Evolutionary conservation across 2,113 vertebrate genomes (phyloP), one percentile per base, ranked within the genome.

Genomic region (Scytalopus superciliaris): DNA sequence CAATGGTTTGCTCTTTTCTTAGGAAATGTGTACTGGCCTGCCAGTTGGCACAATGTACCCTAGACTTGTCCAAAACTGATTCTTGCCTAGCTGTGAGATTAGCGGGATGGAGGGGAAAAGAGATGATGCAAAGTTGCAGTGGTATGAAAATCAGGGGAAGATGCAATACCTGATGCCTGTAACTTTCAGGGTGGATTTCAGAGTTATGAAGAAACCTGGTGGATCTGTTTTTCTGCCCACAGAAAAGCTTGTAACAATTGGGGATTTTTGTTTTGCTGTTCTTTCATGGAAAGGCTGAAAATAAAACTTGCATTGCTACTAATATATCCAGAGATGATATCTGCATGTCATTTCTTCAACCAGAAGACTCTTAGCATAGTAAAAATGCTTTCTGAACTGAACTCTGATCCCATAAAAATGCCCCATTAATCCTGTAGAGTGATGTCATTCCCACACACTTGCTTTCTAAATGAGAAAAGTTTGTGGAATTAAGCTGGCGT

Each of bases 311-410:
- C 23, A 49, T 76, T 94, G 78, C 80, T 90, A 33, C 75, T 80
- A 87, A 64, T 72, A 56, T 37, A 80, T 87, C 59, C 63, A 90
- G 72, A 93, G 68, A 94, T 96, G 2, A 2, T 94, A 90, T 84
- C 85, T 94, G n/a, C 45, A 8, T 59, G 50, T 40, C 3, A 10
- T 89, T 96, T 93, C 68, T 96, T 92, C 40, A 84, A 84, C 57
- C 40, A 84, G 35, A 95, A 80, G 49, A n/a, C 62, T 73, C 55
- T 69, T 56, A 76, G 33, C 16, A 14, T 57, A 89, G 84, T 84
- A 96, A 84, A 95, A 96, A 84, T 78, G 52, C 39, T 72, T 90
- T 92, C 59, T 93, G 53, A 90, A 81, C 33, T 47, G 87, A 93
- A 66, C 55, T 84, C 68, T 69, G 83, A 57, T 60, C 69, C 73